These are phyloP conservation scores for Andrena bucephala DNA, from an alignment of 2,888 invertebrate genomes.

Conservation along the genomic window DNA sequence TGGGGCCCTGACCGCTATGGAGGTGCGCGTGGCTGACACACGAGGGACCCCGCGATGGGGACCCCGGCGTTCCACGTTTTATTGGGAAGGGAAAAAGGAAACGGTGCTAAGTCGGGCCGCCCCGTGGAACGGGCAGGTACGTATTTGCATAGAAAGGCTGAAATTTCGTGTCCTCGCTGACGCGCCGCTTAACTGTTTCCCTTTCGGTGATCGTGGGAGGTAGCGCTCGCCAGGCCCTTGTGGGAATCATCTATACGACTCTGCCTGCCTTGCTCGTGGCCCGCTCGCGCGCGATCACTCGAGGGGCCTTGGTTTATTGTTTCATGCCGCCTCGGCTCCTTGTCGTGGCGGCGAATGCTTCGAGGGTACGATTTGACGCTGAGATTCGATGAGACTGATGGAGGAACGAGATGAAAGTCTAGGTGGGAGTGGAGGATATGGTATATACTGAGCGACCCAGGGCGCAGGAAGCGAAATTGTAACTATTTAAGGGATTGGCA, in stretches of 20 bases:
- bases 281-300: slow-evolving; percentile 17
- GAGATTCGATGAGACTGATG: background rate
- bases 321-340: slow-evolving; percentile 18
- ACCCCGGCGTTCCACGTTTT: slow-evolving; percentile 76
- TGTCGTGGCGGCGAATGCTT: background rate
- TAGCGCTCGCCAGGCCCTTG: slow-evolving; percentile 49
- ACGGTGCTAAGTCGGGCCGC: slow-evolving; percentile 61
- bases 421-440: background rate
- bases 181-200: slow-evolving; percentile 71
- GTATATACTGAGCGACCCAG: too few relatives aligned
- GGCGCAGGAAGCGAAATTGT: too few relatives aligned
- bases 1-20: slow-evolving; percentile 79
- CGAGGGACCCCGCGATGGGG: slow-evolving; percentile 77
- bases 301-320: slow-evolving; percentile 36
- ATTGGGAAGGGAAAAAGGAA: slow-evolving; percentile 76
- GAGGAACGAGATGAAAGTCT: background rate
- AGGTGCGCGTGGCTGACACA: slow-evolving; percentile 84
- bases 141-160: slow-evolving; percentile 79
- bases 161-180: slow-evolving; percentile 66
- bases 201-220: slow-evolving; percentile 75
- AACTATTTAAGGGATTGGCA: too few relatives aligned
- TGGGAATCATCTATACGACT: slow-evolving; percentile 72
- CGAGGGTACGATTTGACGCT: background rate
- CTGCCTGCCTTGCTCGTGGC: slow-evolving; percentile 37
- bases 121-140: slow-evolving; percentile 57